A percentile compares a stretch with the other conserved stretches of the same genome.
Conservation (phyloP, 2,888 invertebrate genomes). For the Macaria liturata region DNA sequence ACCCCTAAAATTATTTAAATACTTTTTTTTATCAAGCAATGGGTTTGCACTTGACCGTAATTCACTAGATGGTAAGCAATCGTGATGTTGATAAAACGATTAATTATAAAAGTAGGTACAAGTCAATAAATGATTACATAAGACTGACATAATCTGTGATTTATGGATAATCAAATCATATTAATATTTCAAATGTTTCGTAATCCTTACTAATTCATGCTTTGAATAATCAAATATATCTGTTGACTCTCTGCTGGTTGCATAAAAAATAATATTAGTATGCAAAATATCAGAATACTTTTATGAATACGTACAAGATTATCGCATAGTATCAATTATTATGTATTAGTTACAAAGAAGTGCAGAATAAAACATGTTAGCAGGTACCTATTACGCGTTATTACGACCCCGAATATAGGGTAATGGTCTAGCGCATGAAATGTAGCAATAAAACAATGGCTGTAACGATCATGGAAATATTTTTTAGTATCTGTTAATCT, state of each 20-base stretch:
- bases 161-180: constrained; percentile 18
- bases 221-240: constrained; percentile 12
- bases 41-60: too few relatives aligned
- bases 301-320: not conserved
- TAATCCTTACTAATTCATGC: constrained; percentile 13
- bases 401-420: constrained; percentile 30
- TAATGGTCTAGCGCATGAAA: constrained; percentile 32
- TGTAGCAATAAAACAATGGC: constrained; percentile 35
- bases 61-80: too few relatives aligned
- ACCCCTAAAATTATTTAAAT: too few relatives aligned
- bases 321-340: not conserved
- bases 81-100: too few relatives aligned
- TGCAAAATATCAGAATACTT: constrained; percentile 6
- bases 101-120: too few relatives aligned
- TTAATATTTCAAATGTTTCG: constrained; percentile 20
- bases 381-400: constrained; percentile 23
- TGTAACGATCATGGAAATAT: constrained; percentile 27
- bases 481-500: constrained; percentile 30
- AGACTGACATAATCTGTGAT: constrained; percentile 24
- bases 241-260: constrained; percentile 11
- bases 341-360: not conserved
- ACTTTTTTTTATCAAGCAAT: too few relatives aligned
- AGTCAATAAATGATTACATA: not conserved
- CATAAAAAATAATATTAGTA: constrained; percentile 9
- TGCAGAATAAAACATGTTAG: constrained; percentile 25